A percentile compares a stretch with the other conserved stretches of the same genome.
Evolutionary conservation across 2,113 vertebrate species (phyloP).

Genomic region (Neofelis nebulosa): DNA sequence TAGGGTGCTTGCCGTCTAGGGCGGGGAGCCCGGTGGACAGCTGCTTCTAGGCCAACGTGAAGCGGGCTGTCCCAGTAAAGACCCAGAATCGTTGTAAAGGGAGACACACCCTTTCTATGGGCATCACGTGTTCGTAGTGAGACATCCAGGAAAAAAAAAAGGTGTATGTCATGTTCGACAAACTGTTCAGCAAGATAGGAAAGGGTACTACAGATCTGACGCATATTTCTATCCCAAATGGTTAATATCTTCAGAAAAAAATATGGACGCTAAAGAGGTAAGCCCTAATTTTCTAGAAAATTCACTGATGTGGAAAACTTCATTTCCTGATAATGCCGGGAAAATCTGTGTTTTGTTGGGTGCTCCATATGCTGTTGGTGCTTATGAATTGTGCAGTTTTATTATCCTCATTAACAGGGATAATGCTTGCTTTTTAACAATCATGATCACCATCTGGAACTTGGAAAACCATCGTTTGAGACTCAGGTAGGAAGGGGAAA

Average conservation of each 20-base stretch:
- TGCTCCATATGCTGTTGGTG: slow-evolving; percentile 54
- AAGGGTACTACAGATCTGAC: not conserved
- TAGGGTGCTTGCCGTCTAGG: not conserved
- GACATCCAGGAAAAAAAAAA: not conserved
- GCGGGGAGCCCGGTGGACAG: not conserved
- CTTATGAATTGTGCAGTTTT: slow-evolving; percentile 62
- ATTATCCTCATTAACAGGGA: slow-evolving; percentile 73
- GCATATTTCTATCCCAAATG: not conserved
- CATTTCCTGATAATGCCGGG: slow-evolving; percentile 57
- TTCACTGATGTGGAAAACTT: slow-evolving; percentile 61
- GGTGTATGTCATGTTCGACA: not conserved
- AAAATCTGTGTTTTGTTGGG: slow-evolving; percentile 54
- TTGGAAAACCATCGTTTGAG: not conserved
- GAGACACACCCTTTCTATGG: not conserved
- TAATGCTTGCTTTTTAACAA: slow-evolving; percentile 66
- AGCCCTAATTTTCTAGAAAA: slow-evolving; percentile 67
- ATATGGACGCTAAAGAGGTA: slow-evolving; percentile 19
- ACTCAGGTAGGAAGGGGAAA: slow-evolving; percentile 44
- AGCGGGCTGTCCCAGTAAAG: not conserved
- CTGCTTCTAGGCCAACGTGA: not conserved
- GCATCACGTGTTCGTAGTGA: not conserved
- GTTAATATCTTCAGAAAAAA: slow-evolving; percentile 50
- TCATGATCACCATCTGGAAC: slow-evolving; percentile 72
- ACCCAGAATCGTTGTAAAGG: not conserved
- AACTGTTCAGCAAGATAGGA: not conserved